A percentile compares a stretch with the other conserved stretches of the same genome.
phyloP scores from a whole-genome alignment of 1,140 invertebrate genomes.

The Hylyphantes graminicola region DNA sequence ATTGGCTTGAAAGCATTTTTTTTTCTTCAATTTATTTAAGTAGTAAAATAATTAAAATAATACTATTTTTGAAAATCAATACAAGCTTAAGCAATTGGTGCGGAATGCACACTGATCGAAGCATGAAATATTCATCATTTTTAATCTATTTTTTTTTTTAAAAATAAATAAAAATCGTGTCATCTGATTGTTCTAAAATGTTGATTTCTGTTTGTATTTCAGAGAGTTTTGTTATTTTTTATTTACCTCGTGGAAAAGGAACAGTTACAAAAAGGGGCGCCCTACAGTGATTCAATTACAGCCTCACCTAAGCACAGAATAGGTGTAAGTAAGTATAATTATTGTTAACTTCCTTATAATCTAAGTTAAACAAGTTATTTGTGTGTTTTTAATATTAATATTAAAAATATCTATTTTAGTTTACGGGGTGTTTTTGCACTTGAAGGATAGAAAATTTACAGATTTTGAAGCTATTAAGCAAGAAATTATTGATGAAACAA shows the following conservation, averaged over 20 bases:
- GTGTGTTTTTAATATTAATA: neutral
- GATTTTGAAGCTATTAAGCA: slow-evolving; percentile 85
- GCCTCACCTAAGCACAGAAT: slow-evolving; percentile 80
- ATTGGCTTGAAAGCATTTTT: too few relatives aligned
- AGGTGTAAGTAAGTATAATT: slow-evolving; percentile 17
- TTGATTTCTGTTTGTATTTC: neutral
- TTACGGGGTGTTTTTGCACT: slow-evolving; percentile 30
- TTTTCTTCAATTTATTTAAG: too few relatives aligned
- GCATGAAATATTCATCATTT: too few relatives aligned
- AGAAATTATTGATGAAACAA: slow-evolving; percentile 74
- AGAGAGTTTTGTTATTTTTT: too few relatives aligned
- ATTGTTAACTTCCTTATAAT: neutral
- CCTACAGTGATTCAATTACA: slow-evolving; percentile 97
- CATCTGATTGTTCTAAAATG: neutral
- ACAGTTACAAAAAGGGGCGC: slow-evolving; percentile 98
- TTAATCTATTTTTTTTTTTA: too few relatives aligned
- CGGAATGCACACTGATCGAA: too few relatives aligned
- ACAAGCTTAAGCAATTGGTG: too few relatives aligned
- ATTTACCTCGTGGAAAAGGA: slow-evolving; percentile 92
- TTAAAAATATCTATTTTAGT: slow-evolving; percentile 8
- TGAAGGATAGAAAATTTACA: slow-evolving; percentile 84
- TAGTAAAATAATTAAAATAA: too few relatives aligned
- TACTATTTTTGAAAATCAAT: too few relatives aligned
- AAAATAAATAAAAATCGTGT: too few relatives aligned
- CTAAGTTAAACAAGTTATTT: neutral